A percentile compares a stretch with the other conserved stretches of the same genome.
Conservation (phyloP, 2,888 invertebrate species). For the Epistrophe grossulariae region DNA sequence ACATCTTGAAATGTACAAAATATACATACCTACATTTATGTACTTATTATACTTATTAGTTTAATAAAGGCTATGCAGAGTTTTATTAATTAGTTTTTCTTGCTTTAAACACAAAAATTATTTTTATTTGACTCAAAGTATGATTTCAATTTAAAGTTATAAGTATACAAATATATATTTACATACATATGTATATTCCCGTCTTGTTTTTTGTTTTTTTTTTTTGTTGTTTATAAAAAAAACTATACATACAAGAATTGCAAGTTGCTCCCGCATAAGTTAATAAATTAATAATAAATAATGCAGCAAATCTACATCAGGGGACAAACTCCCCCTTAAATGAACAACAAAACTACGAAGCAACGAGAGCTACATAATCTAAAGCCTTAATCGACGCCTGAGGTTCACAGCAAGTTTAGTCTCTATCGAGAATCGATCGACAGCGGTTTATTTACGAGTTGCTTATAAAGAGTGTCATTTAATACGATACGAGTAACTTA, state of each 20-base stretch:
- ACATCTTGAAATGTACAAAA: no score
- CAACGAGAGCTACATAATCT: slow-evolving; percentile 31
- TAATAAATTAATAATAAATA: slow-evolving; percentile 30
- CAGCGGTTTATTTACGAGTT: slow-evolving; percentile 40
- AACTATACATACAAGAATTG: neutral
- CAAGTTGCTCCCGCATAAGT: slow-evolving; percentile 1
- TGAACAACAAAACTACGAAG: slow-evolving; percentile 1
- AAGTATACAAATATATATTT: no score
- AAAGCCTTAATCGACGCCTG: slow-evolving; percentile 41
- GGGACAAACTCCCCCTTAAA: slow-evolving; percentile 24
- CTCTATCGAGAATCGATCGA: slow-evolving; percentile 49
- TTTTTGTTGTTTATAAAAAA: neutral
- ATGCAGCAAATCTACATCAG: slow-evolving; percentile 26
- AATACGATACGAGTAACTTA: neutral
- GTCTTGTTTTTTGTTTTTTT: neutral
- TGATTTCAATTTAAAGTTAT: neutral
- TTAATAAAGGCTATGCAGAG: no score
- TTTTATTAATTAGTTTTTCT: neutral
- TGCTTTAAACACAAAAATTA: neutral
- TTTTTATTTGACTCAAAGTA: neutral
- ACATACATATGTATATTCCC: neutral
- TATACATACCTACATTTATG: no score
- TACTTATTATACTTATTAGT: no score
- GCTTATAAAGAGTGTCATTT: neutral
- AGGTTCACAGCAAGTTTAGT: slow-evolving; percentile 51